These are phyloP conservation scores for Drosophila pandora DNA, from an alignment of 1,140 invertebrate genomes.

Conservation along the genomic window DNA sequence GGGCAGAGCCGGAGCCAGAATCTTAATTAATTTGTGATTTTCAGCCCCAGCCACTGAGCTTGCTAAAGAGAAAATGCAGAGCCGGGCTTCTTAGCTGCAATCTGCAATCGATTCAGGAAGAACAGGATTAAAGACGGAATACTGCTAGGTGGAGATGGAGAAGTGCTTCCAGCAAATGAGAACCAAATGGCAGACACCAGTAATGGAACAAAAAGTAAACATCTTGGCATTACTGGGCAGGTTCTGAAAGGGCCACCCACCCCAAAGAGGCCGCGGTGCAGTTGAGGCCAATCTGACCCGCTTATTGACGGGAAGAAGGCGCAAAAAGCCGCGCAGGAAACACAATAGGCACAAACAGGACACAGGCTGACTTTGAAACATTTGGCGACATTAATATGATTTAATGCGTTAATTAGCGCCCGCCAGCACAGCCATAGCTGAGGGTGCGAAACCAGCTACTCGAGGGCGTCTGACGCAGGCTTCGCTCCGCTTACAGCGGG, in stretches of 20 bases:
- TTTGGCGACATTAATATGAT: constrained; percentile 83
- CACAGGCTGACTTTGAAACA: constrained; percentile 74
- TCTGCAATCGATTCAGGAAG: too few species aligned
- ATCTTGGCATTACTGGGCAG: too few species aligned
- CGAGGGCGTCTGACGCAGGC: constrained; percentile 65
- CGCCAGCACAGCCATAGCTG: constrained; percentile 18
- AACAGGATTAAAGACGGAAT: too few species aligned
- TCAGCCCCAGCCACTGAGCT: constrained; percentile 45
- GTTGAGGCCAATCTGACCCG: constrained; percentile 66
- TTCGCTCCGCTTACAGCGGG: constrained; percentile 40
- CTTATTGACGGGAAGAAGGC: constrained; percentile 59
- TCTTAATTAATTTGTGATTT: constrained; percentile 82
- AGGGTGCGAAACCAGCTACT: constrained; percentile 68
- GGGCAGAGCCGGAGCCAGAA: constrained; percentile 2
- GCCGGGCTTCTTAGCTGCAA: too few species aligned
- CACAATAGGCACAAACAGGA: constrained; percentile 45
- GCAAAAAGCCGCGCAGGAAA: constrained; percentile 21
- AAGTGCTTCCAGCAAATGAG: too few species aligned
- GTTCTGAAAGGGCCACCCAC: constrained; percentile 3
- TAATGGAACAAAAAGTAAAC: too few species aligned
- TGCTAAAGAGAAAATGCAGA: background rate
- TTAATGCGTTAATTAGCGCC: constrained; percentile 83
- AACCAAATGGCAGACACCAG: too few species aligned
- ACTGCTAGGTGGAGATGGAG: too few species aligned
- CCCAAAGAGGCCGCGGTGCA: constrained; percentile 18